A percentile compares a stretch with the other conserved stretches of the same genome.
These are phyloP conservation scores for Graphium colonna DNA, from an alignment of 2,888 invertebrate genomes.

Conservation along the genomic window DNA sequence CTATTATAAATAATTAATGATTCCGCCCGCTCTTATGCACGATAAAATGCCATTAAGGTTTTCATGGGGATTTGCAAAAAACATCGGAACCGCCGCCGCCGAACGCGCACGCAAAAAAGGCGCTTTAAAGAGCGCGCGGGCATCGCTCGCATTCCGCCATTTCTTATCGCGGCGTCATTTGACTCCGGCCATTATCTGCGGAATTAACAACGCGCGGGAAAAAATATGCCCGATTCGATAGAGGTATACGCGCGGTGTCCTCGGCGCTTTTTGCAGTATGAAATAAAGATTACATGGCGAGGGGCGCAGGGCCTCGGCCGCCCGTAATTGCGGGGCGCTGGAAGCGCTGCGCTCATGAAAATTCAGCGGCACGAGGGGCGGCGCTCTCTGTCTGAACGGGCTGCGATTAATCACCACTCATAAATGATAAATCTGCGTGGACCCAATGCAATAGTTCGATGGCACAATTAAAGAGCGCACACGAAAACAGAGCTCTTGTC, in stretches of 20 bases:
- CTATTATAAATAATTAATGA: conserved; percentile 81
- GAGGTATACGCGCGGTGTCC: conserved; percentile 65
- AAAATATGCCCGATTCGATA: conserved; percentile 70
- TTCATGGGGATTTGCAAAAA: conserved; percentile 74
- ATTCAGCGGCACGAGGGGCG: conserved; percentile 48
- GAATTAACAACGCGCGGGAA: conserved; percentile 71
- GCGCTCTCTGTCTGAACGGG: too few species aligned
- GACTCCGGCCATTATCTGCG: conserved; percentile 75
- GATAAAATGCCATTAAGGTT: conserved; percentile 80
- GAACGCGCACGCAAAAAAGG: conserved; percentile 63
- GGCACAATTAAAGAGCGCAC: conserved; percentile 33
- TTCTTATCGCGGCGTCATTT: conserved; percentile 74
- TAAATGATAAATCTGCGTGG: conserved; percentile 1
- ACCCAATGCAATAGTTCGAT: neutral
- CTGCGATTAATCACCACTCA: neutral
- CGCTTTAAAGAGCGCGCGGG: conserved; percentile 72
- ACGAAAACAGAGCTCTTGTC: conserved; percentile 55
- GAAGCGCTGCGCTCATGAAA: conserved; percentile 73
- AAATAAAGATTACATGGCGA: conserved; percentile 59
- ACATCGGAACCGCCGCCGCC: conserved; percentile 63
- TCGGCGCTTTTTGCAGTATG: conserved; percentile 63
- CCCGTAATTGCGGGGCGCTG: conserved; percentile 53
- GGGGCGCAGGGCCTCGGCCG: conserved; percentile 46
- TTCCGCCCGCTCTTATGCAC: conserved; percentile 75
- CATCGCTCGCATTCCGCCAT: conserved; percentile 75